These are phyloP conservation scores for Schrankia costaestrigalis DNA, from an alignment of 2,888 invertebrate species.

Conservation along the genomic window DNA sequence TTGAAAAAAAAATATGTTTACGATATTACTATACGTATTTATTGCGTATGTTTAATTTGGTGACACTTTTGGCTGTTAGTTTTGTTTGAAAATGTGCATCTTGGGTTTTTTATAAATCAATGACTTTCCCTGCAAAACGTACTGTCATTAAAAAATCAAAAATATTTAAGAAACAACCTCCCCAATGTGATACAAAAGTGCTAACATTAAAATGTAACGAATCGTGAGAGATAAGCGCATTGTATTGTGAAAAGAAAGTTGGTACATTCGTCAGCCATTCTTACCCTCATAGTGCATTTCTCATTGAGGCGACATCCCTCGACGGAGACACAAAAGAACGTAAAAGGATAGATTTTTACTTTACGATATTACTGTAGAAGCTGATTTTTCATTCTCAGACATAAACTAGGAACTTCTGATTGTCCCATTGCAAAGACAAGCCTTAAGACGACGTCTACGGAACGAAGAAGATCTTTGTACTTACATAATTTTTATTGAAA, in stretches of 20 bases:
- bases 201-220: conserved; percentile 45
- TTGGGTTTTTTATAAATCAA: background rate
- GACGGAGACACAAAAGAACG: conserved; percentile 1
- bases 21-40: no score
- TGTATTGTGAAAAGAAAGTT: conserved; percentile 25
- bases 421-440: no score
- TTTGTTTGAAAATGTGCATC: background rate
- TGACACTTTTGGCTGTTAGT: no score
- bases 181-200: conserved; percentile 15
- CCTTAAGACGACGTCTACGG: no score
- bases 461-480: no score
- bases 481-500: no score
- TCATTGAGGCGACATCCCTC: no score
- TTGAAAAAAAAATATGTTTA: no score
- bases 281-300: conserved; percentile 25
- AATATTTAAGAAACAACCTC: conserved; percentile 17
- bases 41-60: no score
- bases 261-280: conserved; percentile 37
- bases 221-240: conserved; percentile 47
- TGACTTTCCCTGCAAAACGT: conserved; percentile 3
- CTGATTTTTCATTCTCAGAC: no score
- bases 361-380: no score
- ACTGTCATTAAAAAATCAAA: conserved; percentile 9
- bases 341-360: background rate
- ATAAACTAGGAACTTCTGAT: no score